Evolutionary conservation across 1,140 invertebrate genomes (phyloP).

Genomic region (Aphaenogaster rudis): DNA sequence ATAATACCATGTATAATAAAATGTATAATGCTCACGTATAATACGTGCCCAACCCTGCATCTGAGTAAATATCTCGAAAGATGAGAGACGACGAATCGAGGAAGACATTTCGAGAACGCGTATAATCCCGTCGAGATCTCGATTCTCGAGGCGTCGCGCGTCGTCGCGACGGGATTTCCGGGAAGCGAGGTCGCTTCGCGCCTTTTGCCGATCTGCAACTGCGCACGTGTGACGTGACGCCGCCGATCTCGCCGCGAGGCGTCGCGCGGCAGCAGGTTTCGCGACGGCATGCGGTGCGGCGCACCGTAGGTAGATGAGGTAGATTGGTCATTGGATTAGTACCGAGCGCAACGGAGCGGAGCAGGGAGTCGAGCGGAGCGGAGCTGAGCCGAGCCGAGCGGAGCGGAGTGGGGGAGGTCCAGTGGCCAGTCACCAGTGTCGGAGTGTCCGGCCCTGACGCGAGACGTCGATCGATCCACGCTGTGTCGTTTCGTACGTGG

Average conservation of each 20-base stretch:
- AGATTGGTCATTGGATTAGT: neutral
- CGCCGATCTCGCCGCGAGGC: conserved; percentile 5
- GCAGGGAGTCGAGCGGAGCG: neutral
- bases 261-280: neutral
- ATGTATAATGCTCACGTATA: no score
- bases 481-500: conserved; percentile 13
- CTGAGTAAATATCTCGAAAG: neutral
- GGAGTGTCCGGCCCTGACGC: conserved; percentile 31
- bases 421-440: conserved; percentile 10
- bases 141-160: neutral
- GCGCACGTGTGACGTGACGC: conserved; percentile 11
- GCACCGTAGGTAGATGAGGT: neutral
- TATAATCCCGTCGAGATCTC: neutral
- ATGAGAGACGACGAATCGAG: no score
- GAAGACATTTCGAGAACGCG: neutral
- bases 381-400: neutral
- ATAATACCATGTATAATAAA: no score
- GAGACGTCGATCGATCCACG: conserved; percentile 34
- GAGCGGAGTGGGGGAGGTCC: neutral
- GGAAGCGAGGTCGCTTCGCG: conserved; percentile 24
- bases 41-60: no score
- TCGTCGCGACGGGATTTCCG: neutral
- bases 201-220: conserved; percentile 6
- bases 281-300: neutral
- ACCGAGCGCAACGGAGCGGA: neutral